These are phyloP conservation scores for Corydoras maculifer DNA, from an alignment of 2,113 vertebrate genomes.

Conservation along the genomic window DNA sequence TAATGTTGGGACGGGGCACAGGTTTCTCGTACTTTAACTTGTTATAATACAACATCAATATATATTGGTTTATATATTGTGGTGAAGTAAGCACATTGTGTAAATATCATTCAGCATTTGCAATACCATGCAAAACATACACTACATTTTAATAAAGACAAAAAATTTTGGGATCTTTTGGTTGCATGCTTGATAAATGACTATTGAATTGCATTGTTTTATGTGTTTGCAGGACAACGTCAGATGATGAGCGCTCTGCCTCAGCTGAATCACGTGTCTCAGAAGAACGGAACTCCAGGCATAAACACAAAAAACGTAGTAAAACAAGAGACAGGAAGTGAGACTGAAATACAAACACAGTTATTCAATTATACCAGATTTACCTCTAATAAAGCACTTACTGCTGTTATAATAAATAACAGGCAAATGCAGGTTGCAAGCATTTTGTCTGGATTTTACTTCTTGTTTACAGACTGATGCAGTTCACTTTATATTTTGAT, in stretches of 20 bases:
- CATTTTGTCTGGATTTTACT: too few relatives aligned
- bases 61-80: too few relatives aligned
- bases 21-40: too few relatives aligned
- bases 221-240: constrained; percentile 34
- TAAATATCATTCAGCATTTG: too few relatives aligned
- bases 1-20: constrained; percentile 36
- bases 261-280: constrained; percentile 76
- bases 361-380: too few relatives aligned
- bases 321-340: constrained; percentile 54
- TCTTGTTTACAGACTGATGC: not conserved
- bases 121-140: too few relatives aligned
- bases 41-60: too few relatives aligned
- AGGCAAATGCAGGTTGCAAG: too few relatives aligned
- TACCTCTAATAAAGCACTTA: too few relatives aligned
- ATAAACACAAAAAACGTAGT: constrained; percentile 57
- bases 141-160: too few relatives aligned
- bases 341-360: constrained; percentile 1
- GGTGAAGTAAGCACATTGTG: too few relatives aligned
- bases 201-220: not conserved
- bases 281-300: constrained; percentile 53
- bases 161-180: not conserved
- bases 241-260: constrained; percentile 60
- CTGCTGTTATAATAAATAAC: too few relatives aligned
- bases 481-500: not conserved
- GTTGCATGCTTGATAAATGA: not conserved